A percentile compares a stretch with the other conserved stretches of the same genome.
Evolutionary conservation across 2,113 vertebrate genomes (phyloP).

Genomic region (Balaeniceps rex): DNA sequence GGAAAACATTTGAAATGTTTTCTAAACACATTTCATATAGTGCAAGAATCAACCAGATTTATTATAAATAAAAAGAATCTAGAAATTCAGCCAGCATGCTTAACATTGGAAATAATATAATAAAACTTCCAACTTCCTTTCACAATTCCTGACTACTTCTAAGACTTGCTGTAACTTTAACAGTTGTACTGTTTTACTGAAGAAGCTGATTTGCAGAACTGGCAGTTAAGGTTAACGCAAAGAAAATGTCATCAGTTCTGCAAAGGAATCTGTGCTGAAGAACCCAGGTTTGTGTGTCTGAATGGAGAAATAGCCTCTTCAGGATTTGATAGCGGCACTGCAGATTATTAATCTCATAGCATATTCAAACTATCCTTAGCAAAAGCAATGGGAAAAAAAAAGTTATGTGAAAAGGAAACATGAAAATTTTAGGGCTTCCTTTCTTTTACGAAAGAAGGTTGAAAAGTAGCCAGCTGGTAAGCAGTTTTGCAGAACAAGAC

Average conservation of each 20-base stretch:
- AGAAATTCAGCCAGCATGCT: background rate
- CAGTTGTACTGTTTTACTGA: background rate
- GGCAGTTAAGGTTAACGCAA: background rate
- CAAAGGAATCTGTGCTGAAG: background rate
- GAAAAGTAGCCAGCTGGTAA: background rate
- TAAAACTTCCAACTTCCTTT: background rate
- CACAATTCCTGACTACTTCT: background rate
- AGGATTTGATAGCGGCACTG: background rate
- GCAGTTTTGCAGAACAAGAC: background rate
- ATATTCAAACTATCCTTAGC: background rate
- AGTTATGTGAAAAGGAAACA: background rate
- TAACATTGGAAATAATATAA: background rate
- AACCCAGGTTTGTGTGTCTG: background rate
- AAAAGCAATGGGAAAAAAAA: background rate
- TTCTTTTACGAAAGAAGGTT: background rate
- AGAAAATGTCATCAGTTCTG: background rate
- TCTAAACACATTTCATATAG: background rate
- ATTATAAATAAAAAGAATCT: background rate
- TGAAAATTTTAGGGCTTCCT: background rate
- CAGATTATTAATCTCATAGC: background rate
- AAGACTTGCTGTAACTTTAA: background rate
- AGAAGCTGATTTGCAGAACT: background rate
- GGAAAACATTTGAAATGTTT: background rate
- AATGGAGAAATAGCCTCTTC: background rate
- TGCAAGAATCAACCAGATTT: background rate